Evolutionary conservation across 35 echinoderm and acorn worm species (phyloP).

Genomic region (Apostichopus japonicus): DNA sequence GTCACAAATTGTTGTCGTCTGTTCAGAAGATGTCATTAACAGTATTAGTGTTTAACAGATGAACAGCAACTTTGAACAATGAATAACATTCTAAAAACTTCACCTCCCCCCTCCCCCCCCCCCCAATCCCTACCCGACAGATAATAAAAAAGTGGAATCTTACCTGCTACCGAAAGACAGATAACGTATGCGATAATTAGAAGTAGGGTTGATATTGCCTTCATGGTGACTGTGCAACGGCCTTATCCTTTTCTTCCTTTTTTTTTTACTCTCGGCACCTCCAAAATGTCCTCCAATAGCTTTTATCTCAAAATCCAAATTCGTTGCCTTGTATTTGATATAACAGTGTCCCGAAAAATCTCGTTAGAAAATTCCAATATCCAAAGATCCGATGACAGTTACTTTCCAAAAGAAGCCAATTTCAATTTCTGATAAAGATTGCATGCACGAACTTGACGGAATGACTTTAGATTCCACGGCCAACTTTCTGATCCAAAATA

Average conservation of each 20-base stretch:
- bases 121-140: too few species aligned
- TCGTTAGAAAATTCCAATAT: background rate
- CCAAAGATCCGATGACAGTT: background rate
- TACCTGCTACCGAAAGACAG: slow-evolving; percentile 39
- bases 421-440: background rate
- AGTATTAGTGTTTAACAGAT: too few species aligned
- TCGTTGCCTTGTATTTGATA: background rate
- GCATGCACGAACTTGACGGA: too few species aligned
- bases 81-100: too few species aligned
- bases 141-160: background rate
- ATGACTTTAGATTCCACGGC: too few species aligned
- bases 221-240: slow-evolving; percentile 7
- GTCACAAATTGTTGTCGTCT: too few species aligned
- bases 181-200: slow-evolving; percentile 11
- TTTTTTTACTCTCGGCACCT: background rate
- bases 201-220: slow-evolving; percentile 16
- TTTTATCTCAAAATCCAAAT: background rate
- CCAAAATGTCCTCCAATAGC: background rate
- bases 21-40: too few species aligned
- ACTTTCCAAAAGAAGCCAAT: background rate
- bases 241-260: background rate
- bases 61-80: too few species aligned
- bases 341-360: background rate
- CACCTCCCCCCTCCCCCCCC: background rate
- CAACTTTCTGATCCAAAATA: too few species aligned